Evolutionary conservation across 2,888 invertebrate genomes (phyloP).

Genomic region (Odontocerum albicorne): DNA sequence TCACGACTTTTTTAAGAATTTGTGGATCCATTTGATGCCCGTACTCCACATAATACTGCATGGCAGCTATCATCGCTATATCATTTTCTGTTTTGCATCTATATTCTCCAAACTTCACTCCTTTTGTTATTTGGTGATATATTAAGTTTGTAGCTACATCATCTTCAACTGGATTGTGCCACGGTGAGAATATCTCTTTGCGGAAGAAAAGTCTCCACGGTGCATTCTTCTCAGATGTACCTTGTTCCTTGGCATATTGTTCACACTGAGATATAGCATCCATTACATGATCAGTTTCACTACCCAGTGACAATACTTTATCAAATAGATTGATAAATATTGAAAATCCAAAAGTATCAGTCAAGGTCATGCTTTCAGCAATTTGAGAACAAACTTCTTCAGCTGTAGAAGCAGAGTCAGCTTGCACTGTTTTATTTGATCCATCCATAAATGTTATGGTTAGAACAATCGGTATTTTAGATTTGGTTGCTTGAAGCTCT

Average conservation of each 20-base stretch:
- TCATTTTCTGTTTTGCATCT: constrained; percentile 82
- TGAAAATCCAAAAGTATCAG: constrained; percentile 89
- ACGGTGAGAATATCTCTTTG: constrained; percentile 89
- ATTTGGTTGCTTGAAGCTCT: constrained; percentile 82
- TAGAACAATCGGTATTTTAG: constrained; percentile 80
- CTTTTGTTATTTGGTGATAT: constrained; percentile 84
- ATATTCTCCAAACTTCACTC: constrained; percentile 92
- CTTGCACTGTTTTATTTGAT: constrained; percentile 74
- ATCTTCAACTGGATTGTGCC: constrained; percentile 88
- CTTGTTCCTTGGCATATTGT: constrained; percentile 90
- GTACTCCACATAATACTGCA: constrained; percentile 87
- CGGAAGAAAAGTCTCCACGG: constrained; percentile 87
- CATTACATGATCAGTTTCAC: constrained; percentile 89
- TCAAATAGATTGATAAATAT: constrained; percentile 88
- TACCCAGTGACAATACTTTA: constrained; percentile 87
- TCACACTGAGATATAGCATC: constrained; percentile 96
- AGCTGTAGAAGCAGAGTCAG: constrained; percentile 91
- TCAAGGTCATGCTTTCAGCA: constrained; percentile 72
- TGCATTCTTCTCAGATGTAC: constrained; percentile 79
- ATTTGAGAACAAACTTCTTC: constrained; percentile 83
- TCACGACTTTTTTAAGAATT: constrained; percentile 69
- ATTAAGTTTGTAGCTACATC: constrained; percentile 83
- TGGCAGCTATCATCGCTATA: constrained; percentile 84
- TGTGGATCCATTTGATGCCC: constrained; percentile 68
- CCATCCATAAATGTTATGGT: constrained; percentile 90